A percentile compares a stretch with the other conserved stretches of the same genome.
Conservation (phyloP, 2,113 vertebrate genomes). For the Chauna torquata region DNA sequence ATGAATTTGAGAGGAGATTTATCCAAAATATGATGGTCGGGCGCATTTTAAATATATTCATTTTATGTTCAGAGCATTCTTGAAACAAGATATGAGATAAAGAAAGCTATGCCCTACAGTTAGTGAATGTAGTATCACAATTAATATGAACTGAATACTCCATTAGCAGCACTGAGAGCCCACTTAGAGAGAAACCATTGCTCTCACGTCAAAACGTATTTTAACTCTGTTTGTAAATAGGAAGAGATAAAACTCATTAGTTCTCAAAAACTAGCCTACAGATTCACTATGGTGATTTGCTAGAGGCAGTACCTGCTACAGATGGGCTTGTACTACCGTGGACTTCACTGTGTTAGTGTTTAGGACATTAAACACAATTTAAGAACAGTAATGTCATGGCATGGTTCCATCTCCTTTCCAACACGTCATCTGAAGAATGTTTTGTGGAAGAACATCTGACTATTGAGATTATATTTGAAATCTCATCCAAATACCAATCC, state of each 20-base stretch:
- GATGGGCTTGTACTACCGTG: not conserved
- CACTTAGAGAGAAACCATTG: fast-evolving
- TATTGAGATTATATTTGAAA: not conserved
- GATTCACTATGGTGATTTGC: not conserved
- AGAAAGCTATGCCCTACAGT: not conserved
- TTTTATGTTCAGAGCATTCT: not conserved
- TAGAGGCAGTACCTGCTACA: not conserved
- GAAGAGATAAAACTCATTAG: not conserved
- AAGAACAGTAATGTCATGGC: not conserved
- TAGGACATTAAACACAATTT: not conserved
- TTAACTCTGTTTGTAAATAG: not conserved
- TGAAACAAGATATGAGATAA: not conserved
- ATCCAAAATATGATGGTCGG: not conserved
- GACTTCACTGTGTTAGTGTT: not conserved
- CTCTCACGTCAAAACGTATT: not conserved
- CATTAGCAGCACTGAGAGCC: not conserved
- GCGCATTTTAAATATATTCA: not conserved
- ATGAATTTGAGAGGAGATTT: not conserved
- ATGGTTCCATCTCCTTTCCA: not conserved
- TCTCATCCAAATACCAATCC: not conserved
- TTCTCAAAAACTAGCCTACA: not conserved
- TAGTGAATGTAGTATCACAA: not conserved
- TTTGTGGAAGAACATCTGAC: not conserved
- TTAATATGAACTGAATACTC: not conserved
- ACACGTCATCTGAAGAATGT: not conserved